A percentile compares a stretch with the other conserved stretches of the same genome.
Conservation (phyloP, 1,140 invertebrate genomes). For the Anastrepha obliqua region DNA sequence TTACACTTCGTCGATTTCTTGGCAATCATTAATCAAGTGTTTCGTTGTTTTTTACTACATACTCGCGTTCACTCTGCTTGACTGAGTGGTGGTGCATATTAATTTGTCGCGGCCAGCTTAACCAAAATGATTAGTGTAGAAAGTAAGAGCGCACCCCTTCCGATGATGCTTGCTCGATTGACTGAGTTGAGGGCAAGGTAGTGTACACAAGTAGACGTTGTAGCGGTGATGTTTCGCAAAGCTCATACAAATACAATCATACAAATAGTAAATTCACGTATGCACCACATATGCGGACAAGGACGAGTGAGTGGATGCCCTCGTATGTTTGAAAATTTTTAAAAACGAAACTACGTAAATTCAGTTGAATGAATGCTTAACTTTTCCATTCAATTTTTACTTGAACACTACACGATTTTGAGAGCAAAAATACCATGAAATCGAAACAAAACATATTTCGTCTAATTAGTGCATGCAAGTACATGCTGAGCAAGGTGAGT, state of each 20-base stretch:
- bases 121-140: neutral
- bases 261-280: neutral
- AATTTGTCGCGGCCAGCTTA: conserved; percentile 21
- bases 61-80: neutral
- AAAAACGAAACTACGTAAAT: no score
- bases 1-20: conserved; percentile 1
- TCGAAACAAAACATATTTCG: no score
- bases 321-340: no score
- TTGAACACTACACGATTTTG: no score
- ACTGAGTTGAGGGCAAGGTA: neutral
- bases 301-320: neutral
- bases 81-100: neutral
- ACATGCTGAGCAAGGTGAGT: no score
- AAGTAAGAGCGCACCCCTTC: neutral
- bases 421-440: no score
- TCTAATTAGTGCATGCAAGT: no score
- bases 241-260: neutral
- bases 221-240: neutral
- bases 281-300: neutral
- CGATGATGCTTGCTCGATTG: no score
- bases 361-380: no score
- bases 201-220: neutral
- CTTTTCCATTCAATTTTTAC: no score
- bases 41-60: neutral
- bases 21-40: conserved; percentile 28